Evolutionary conservation across 1,140 invertebrate genomes (phyloP).

Genomic region (Holotrichia oblita): DNA sequence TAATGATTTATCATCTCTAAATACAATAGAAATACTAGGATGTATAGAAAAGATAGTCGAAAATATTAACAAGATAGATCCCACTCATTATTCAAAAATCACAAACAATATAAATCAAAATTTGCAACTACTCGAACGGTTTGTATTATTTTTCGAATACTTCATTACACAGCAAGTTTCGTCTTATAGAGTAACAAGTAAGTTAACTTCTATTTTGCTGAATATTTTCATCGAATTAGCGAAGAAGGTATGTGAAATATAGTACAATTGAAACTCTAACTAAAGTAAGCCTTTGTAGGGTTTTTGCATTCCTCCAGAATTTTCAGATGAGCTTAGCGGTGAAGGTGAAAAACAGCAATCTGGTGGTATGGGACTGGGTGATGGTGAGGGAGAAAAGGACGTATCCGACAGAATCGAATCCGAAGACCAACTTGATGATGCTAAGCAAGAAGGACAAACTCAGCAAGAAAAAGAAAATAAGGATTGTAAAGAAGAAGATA

Average conservation of each 20-base stretch:
- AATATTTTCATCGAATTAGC: conserved; percentile 87
- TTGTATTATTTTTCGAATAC: conserved; percentile 77
- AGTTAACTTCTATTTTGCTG: conserved; percentile 84
- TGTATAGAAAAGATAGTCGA: conserved; percentile 22
- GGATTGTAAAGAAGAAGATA: conserved; percentile 90
- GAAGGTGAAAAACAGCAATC: conserved; percentile 68
- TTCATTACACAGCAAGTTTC: conserved; percentile 80
- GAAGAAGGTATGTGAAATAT: conserved; percentile 69
- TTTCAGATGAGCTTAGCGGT: conserved; percentile 73
- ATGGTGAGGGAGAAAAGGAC: conserved; percentile 93
- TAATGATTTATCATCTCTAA: conserved; percentile 62
- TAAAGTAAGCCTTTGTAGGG: conserved; percentile 67
- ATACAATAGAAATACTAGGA: conserved; percentile 22
- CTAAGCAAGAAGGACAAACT: conserved; percentile 75
- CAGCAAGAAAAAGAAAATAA: conserved; percentile 76
- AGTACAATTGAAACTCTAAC: background rate
- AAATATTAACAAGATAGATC: conserved; percentile 21
- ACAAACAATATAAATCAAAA: conserved; percentile 44
- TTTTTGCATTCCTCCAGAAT: conserved; percentile 91
- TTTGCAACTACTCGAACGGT: conserved; percentile 82
- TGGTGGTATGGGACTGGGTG: conserved; percentile 86
- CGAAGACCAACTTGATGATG: conserved; percentile 94
- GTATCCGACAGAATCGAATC: conserved; percentile 92
- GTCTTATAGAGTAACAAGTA: conserved; percentile 79
- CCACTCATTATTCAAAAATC: background rate